Conservation (phyloP, 2,113 vertebrate species). For the Colossoma macropomum region DNA sequence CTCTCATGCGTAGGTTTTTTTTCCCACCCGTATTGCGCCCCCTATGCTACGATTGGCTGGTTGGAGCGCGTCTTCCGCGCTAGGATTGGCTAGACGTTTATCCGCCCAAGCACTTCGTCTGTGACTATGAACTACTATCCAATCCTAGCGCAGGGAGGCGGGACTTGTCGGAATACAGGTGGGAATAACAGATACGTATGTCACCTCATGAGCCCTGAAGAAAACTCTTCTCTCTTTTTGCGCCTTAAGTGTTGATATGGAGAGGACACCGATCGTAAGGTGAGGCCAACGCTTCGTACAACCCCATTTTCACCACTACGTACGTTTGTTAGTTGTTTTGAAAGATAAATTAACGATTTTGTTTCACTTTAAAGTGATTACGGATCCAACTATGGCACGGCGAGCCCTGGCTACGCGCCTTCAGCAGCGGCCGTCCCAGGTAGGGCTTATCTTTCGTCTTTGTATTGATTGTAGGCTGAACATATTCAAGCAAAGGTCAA, state of each 20-base stretch:
- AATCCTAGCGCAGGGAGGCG: background rate
- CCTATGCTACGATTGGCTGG: background rate
- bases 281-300: background rate
- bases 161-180: background rate
- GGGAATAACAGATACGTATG: background rate
- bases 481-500: background rate
- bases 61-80: background rate
- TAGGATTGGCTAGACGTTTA: background rate
- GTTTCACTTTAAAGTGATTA: constrained; percentile 12
- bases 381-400: background rate
- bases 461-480: background rate
- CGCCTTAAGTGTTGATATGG: background rate
- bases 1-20: no score
- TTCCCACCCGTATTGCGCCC: background rate
- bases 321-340: background rate
- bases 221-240: background rate
- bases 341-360: background rate
- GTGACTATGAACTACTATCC: background rate
- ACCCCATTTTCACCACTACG: background rate
- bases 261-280: background rate
- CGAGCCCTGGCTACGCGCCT: background rate
- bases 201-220: background rate
- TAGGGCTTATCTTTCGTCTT: background rate
- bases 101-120: no score
- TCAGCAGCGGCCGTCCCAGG: constrained; percentile 9